phyloP scores from a whole-genome alignment of 2,113 vertebrate genomes.

The Lepisosteus osseus region DNA sequence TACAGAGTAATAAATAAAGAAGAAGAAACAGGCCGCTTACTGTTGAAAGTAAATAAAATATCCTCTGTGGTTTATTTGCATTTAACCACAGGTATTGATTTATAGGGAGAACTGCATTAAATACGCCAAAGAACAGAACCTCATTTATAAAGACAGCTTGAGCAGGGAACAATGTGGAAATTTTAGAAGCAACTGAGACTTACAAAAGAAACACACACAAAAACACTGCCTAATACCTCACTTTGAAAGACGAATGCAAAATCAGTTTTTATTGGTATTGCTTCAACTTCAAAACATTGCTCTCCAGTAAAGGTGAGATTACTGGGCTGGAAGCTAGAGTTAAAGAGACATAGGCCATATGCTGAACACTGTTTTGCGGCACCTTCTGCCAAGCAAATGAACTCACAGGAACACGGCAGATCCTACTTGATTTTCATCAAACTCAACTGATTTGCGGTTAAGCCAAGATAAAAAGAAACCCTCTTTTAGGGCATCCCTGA shows the following conservation, averaged over 20 bases:
- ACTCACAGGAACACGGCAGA: too few species aligned
- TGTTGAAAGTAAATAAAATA: slow-evolving; percentile 7
- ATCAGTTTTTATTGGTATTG: slow-evolving; percentile 55
- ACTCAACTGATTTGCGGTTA: too few species aligned
- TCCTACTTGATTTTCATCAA: too few species aligned
- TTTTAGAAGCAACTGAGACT: slow-evolving; percentile 54
- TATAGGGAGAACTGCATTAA: slow-evolving; percentile 13
- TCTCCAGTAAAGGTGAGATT: slow-evolving; percentile 42
- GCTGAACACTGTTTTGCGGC: slow-evolving; percentile 5
- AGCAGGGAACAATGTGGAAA: slow-evolving; percentile 60
- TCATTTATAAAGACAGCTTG: slow-evolving; percentile 42
- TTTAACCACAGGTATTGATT: slow-evolving; percentile 22
- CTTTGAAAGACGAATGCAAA: slow-evolving; percentile 58
- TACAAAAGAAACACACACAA: slow-evolving; percentile 53
- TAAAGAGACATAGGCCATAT: slow-evolving; percentile 32
- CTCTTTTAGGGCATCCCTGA: too few species aligned
- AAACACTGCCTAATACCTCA: slow-evolving; percentile 48
- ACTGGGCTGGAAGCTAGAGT: slow-evolving; percentile 19
- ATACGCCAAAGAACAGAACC: slow-evolving; percentile 38
- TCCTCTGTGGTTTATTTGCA: slow-evolving; percentile 11
- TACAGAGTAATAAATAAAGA: slow-evolving; percentile 6
- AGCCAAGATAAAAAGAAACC: too few species aligned
- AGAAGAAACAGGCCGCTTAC: background rate
- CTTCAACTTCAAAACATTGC: slow-evolving; percentile 45
- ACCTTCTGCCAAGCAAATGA: background rate